Percentiles rank a stretch among this genome's conserved stretches.
These are phyloP conservation scores for Cassiopea andromeda DNA, from an alignment of 30 jellyfish, hydroid and myxozoan species.

Conservation along the genomic window DNA sequence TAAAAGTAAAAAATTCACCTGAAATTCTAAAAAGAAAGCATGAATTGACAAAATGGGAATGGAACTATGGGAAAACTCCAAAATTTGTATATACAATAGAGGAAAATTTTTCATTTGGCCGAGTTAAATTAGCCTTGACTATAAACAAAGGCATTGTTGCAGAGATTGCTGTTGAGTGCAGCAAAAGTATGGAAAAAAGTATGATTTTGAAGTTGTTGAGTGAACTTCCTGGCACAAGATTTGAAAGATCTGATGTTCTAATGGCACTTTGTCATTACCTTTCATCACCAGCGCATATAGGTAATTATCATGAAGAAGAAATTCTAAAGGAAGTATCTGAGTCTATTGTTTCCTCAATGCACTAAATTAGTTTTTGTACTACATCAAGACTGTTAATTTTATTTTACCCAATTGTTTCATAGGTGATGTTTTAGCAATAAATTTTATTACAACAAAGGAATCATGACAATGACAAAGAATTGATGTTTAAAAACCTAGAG, in stretches of 20 bases:
- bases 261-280: constrained; percentile 11
- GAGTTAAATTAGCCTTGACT: constrained; percentile 10
- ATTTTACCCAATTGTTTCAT: too few species aligned
- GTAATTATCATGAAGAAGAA: not conserved
- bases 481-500: too few species aligned
- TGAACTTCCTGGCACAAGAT: constrained; percentile 43
- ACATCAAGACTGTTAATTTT: too few species aligned
- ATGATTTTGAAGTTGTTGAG: not conserved
- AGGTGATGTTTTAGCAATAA: too few species aligned
- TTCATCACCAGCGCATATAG: not conserved
- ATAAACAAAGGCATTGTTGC: constrained; percentile 46
- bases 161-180: constrained; percentile 7
- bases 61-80: constrained; percentile 97
- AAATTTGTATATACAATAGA: constrained; percentile 51
- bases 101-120: constrained; percentile 17
- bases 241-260: constrained; percentile 39
- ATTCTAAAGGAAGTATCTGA: constrained; percentile 34
- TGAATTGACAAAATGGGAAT: constrained; percentile 76
- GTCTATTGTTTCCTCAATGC: constrained; percentile 27
- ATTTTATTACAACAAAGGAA: too few species aligned
- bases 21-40: constrained; percentile 2
- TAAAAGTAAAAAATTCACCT: not conserved
- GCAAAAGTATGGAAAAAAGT: not conserved
- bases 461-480: too few species aligned
- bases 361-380: not conserved